Base-by-base conservation (phyloP, 2,888 invertebrate species). In the Eilema sororculum region DNA sequence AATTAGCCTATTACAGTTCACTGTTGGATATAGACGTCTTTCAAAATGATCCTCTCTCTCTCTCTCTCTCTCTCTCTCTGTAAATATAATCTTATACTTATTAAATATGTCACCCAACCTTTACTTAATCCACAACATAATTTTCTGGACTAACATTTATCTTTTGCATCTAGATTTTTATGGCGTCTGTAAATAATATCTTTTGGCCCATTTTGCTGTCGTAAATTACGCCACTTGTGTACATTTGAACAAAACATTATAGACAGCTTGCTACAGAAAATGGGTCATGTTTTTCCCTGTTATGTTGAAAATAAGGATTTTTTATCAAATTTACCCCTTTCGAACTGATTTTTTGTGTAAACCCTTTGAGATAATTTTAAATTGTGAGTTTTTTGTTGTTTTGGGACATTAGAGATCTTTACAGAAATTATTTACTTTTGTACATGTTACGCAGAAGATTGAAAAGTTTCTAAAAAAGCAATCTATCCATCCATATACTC, bases 191-290 rank as follows among this genome's bases (percentile, higher is more conserved):
- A 24, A 69, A 70, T 70, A 64, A 33, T 56, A 16, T 67, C 68
- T 65, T 65, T 74, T 57, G 60, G 41, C 57, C 22, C 24, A 72
- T 70, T 75, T 78, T 70, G 68, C 60, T 59, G 33, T 61, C 58
- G 64, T 25, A 75, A 76, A 78, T 73, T 65, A 52, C 52, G 8
- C 52, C 52, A 52, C 52, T 52, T 52, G 72, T 63, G 67, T 77
- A 73, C 62, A 68, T 78, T 79, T 67, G 37, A 60, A 72, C 69
- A 74, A 74, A 79, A 79, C 58, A 64, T 60, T 41, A 66, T 61
- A 72, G 60, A 64, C 52, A n/a, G 22, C 60, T 64, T 22, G 67
- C 52, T 69, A 61, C 66, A 37, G 62, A 70, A 79, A 80, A 71
- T 74, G 68, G 72, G 78, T 74, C 71, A 67, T 46, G 3, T 78